Base-by-base conservation (phyloP, 2,113 vertebrate species). In the Mesocricetus auratus region DNA sequence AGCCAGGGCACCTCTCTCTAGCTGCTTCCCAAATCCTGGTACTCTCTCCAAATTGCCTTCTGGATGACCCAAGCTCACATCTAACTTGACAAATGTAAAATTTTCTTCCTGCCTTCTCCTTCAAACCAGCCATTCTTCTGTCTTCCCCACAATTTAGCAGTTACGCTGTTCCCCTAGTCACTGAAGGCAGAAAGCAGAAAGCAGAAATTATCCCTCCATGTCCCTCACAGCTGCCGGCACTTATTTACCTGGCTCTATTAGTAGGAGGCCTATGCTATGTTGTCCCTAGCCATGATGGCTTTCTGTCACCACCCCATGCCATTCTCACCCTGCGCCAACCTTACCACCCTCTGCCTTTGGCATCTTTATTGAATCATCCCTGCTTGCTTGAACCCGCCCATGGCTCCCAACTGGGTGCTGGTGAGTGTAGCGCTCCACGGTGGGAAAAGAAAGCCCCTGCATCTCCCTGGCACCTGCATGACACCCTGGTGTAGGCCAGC, bases 31-130 rank as follows among this genome's bases (percentile, higher is more conserved):
- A 42, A 62, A 50, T 74, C 66, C 42, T 45, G 66, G 7, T n/a
- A 31, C 17, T 92, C 39, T 64, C 33, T 94, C 47, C 79, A 94
- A 78, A 86, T 60, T 85, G 77, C n/a, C 31, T 95, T 56, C 64
- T 94, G 82, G 93, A 53, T 53, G 53, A 64, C 60, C 33, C 39
- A 33, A 53, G 85, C 12, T 90, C 31, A n/a, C n/a, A 83, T 79
- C 58, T 82, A 90, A 82, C 58, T 91, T 36, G 7, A 86, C 69
- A 74, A 10, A 12, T 36, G 47, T 74, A 50, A 64, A 73, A n/a
- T 71, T 62, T 71, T 15, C 31, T 22, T 90, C 29, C 42, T 69
- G 39, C 93, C 22, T 90, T 94, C 26, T 69, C 36, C 45, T 19
- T 77, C 39, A 89, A 10, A 53, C 3, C 9, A 5, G 45, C 56